phyloP scores from a whole-genome alignment of 1,140 invertebrate species.

The Triops longicaudatus region DNA sequence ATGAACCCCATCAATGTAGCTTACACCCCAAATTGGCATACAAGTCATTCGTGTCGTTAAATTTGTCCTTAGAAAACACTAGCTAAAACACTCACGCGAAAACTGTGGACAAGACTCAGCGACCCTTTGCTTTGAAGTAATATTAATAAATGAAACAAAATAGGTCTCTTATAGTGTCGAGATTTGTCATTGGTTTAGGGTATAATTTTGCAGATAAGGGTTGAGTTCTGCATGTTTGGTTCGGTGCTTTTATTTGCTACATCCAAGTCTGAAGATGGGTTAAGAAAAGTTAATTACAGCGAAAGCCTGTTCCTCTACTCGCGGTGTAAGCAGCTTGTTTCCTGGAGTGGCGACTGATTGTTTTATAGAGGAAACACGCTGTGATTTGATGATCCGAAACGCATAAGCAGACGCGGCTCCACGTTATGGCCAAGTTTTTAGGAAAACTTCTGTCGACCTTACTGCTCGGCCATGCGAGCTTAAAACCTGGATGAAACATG shows the following conservation, averaged over 20 bases:
- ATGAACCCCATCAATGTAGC: background rate
- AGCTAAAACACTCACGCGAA: too few relatives aligned
- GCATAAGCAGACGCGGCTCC: background rate
- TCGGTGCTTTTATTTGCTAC: background rate
- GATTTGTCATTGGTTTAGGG: background rate
- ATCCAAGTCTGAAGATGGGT: background rate
- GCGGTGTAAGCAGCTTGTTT: background rate
- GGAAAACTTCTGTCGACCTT: background rate
- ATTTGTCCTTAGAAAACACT: background rate
- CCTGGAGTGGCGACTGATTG: conserved; percentile 6
- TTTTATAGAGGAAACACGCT: conserved; percentile 15
- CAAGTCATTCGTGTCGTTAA: background rate
- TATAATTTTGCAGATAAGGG: background rate
- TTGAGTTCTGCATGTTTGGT: background rate
- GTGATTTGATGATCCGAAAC: conserved; percentile 1
- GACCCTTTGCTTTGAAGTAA: background rate
- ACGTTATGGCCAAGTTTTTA: background rate
- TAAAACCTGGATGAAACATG: background rate
- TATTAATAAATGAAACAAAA: too few relatives aligned
- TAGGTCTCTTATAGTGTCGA: background rate
- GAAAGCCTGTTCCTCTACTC: background rate
- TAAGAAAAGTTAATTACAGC: background rate
- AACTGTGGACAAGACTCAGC: background rate
- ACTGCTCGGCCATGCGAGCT: background rate
- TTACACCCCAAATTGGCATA: background rate